Evolutionary conservation across 2,888 invertebrate genomes (phyloP), one percentile per base, ranked within the genome.

Genomic region (Busseola fusca): DNA sequence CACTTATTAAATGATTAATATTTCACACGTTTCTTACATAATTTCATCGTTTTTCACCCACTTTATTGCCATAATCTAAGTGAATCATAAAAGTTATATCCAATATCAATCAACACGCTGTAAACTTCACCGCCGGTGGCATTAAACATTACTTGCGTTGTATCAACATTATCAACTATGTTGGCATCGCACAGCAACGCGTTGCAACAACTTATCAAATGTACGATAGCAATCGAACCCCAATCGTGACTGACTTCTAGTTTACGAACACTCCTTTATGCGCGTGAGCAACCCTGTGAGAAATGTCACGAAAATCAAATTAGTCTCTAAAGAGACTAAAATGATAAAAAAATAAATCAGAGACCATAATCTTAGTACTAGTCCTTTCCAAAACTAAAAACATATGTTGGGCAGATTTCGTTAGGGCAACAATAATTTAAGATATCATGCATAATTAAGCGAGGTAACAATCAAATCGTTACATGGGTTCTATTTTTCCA

Each of bases 211-310:
- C 79, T 78, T 78, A 82, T 76, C 72, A 76, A 70, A 56, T 34
- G 25, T 45, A 16, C 58, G 79, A 80, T 82, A 67, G 82, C 64
- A 78, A 80, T 80, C 82, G 48, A 78, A 82, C 69, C 78, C 73
- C 56, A 54, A 78, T 82, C 73, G 82, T 79, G 78, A 79, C 82
- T 48, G 60, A 67, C 69, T 82, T 50, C 82, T 77, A 77, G 71
- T 70, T 81, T 81, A 77, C 78, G 52, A 81, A 70, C 59, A 67
- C 64, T 60, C 18, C 65, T 70, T 25, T 60, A 63, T 78, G 70
- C 71, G 63, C 77, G 64, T 77, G 78, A 64, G 65, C 50, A 56
- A 42, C 74, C 59, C 69, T 76, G 62, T 30, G 45, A 54, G 48
- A 54, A 62, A 30, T 58, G 59, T 69, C 77, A 78, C 77, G 81